Conservation (phyloP, 2,888 invertebrate species). For the Schizaphis graminum region DNA sequence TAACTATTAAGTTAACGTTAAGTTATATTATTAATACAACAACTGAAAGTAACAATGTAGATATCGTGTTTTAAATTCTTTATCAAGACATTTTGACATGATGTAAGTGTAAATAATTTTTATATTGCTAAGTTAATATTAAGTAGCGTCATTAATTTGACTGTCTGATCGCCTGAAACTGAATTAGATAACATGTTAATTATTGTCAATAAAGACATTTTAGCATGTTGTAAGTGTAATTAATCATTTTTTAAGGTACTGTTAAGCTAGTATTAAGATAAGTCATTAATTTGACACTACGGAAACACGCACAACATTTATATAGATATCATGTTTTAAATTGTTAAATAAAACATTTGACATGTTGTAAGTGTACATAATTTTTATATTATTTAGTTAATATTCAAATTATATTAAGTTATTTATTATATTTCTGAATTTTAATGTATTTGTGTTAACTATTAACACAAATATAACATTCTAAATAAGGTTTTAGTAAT, state of each 20-base stretch:
- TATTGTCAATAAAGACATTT: background rate
- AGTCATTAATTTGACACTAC: too few relatives aligned
- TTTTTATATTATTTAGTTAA: background rate
- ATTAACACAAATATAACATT: background rate
- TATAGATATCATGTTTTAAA: conserved; percentile 6
- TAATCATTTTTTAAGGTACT: background rate
- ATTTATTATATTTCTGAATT: background rate
- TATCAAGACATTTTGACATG: background rate
- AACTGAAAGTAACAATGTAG: background rate
- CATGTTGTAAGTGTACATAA: conserved; percentile 9
- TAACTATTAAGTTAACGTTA: background rate
- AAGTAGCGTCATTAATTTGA: background rate
- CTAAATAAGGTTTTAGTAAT: background rate
- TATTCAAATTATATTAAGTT: background rate
- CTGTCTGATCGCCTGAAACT: background rate
- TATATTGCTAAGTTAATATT: background rate
- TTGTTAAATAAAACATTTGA: background rate
- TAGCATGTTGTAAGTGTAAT: background rate
- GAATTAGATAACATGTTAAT: background rate
- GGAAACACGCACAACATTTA: too few relatives aligned
- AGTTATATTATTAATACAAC: too few relatives aligned
- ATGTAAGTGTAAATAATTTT: conserved; percentile 34
- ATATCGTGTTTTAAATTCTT: background rate
- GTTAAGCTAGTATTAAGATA: background rate
- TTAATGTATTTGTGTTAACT: background rate